Evolutionary conservation across 2,888 invertebrate genomes (phyloP), one percentile per base, ranked within the genome.

Genomic region (Stenotaenia linearis): DNA sequence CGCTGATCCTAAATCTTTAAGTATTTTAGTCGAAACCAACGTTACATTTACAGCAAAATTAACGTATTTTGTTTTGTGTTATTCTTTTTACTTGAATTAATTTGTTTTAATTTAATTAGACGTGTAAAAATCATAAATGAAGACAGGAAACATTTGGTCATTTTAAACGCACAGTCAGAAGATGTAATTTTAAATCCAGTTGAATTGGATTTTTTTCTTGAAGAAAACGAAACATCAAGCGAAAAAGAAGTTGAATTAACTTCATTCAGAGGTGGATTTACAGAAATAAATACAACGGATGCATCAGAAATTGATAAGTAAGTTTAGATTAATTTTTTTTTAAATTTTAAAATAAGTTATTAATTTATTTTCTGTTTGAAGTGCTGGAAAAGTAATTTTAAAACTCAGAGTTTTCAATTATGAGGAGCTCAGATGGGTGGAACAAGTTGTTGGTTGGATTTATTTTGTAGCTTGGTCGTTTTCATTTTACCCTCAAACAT

Each of bases 391-490:
- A n/a, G 23, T 21, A 6, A 15, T 32, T 23, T 1, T 77, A 10
- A 37, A 18, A 37, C 10, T 37, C 1, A 77, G 37, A 3, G 40
- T 35, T 3, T 77, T 35, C 35, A 28, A 18, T 12, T 37, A 6
- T 37, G 77, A 32, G 12, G 35, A n/a, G 18, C 10, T 77, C 12
- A n/a, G 12, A 32, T 21, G 28, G n/a, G 15, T 93, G 77, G 95
- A 94, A 23, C 87, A 90, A 80, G 90, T 95, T 3, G 93, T 98
- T 85, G 99, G 99, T n/a, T 99, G 99, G 99, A 89, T 97, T 32
- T 99, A 99, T 88, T 99, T 99, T 88, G 90, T 91, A 32, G 97
- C 98, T 12, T 99, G 99, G 99, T 97, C 98, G 0, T 88, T 99
- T 74, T 98, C 98, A 1, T 99, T 99, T 89, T 99, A 99, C 89